phyloP scores from a whole-genome alignment of 2,888 invertebrate species.

The Mystacides longicornis region DNA sequence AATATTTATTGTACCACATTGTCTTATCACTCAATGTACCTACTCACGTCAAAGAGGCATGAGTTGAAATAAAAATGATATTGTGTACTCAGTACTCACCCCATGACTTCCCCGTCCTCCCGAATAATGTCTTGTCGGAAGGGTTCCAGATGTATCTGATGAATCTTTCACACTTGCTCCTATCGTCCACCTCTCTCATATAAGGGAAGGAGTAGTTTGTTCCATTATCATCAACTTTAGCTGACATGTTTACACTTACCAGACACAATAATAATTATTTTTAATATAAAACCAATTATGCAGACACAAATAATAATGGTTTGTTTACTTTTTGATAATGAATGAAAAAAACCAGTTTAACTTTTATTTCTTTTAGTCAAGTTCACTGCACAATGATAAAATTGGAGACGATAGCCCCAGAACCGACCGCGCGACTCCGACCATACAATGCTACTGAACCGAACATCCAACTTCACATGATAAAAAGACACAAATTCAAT shows the following conservation, averaged over 20 bases:
- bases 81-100: slow-evolving; percentile 13
- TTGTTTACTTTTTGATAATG: background rate
- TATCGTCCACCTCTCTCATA: slow-evolving; percentile 32
- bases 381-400: too few species aligned
- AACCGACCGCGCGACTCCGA: too few species aligned
- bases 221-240: slow-evolving; percentile 12
- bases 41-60: too few species aligned
- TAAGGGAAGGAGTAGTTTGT: slow-evolving; percentile 32
- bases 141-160: slow-evolving; percentile 20
- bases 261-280: background rate
- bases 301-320: background rate
- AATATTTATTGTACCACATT: too few species aligned
- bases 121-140: slow-evolving; percentile 17
- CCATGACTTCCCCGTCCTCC: slow-evolving; percentile 22
- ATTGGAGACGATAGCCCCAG: too few species aligned
- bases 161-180: slow-evolving; percentile 21
- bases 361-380: too few species aligned
- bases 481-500: too few species aligned
- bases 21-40: too few species aligned
- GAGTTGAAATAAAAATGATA: too few species aligned
- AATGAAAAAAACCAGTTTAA: background rate
- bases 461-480: too few species aligned
- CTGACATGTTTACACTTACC: background rate
- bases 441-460: too few species aligned
- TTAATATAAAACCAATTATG: background rate